phyloP scores from a whole-genome alignment of 2,113 vertebrate species.

The Mobula birostris region DNA sequence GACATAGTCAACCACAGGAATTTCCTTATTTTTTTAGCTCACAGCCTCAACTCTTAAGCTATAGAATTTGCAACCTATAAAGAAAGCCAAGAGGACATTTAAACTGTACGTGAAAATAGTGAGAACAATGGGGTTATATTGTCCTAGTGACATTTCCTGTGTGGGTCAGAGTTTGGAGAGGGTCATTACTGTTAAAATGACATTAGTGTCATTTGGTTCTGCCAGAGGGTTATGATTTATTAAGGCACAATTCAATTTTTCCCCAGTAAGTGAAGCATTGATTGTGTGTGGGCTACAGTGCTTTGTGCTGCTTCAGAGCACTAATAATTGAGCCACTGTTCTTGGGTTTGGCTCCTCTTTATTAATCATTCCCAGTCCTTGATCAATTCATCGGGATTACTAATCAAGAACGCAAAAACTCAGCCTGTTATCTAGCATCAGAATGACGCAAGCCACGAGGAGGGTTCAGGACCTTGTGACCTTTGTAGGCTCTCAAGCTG shows the following conservation, averaged over 20 bases:
- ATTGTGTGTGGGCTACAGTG: background rate
- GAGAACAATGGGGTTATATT: conserved; percentile 1
- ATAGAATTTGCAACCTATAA: background rate
- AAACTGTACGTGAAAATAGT: conserved; percentile 15
- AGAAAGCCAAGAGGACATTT: background rate
- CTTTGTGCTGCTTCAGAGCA: background rate
- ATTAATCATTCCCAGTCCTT: background rate
- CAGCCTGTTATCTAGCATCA: background rate
- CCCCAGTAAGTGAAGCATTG: conserved; percentile 17
- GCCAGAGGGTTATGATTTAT: conserved; percentile 1
- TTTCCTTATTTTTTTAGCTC: background rate
- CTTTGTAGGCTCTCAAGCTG: background rate
- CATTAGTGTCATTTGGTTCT: background rate
- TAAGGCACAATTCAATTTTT: conserved; percentile 4
- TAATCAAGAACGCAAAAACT: conserved; percentile 16
- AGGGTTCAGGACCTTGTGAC: background rate
- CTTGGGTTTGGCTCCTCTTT: background rate
- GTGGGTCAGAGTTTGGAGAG: conserved; percentile 23
- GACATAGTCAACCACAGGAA: background rate
- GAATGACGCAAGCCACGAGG: background rate
- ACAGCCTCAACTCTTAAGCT: background rate
- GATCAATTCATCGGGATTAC: conserved; percentile 12
- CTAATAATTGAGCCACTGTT: background rate
- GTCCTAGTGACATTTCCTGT: conserved; percentile 28
- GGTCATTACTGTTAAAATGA: conserved; percentile 19